Conservation (phyloP, 2,888 invertebrate species). For the Drosophila borealis region DNA sequence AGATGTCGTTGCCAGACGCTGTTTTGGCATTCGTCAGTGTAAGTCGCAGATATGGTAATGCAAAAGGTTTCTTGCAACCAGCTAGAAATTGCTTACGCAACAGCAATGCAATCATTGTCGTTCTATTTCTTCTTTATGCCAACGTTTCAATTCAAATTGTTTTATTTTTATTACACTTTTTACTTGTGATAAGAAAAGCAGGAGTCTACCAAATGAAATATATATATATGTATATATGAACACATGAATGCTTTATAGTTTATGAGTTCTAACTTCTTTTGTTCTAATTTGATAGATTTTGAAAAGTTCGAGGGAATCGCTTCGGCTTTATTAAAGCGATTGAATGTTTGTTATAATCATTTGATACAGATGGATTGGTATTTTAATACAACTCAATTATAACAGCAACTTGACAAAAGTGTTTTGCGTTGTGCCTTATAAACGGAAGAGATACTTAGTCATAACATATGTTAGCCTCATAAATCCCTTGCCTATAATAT, state of each 20-base stretch:
- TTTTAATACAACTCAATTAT: background rate
- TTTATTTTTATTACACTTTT: constrained; percentile 2
- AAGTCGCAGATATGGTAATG: constrained; percentile 9
- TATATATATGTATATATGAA: background rate
- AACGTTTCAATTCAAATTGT: constrained; percentile 9
- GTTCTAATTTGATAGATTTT: background rate
- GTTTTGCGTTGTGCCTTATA: constrained; percentile 3
- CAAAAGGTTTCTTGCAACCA: constrained; percentile 18
- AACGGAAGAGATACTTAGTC: constrained; percentile 30
- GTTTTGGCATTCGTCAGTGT: background rate
- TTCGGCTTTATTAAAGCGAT: background rate
- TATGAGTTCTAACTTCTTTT: background rate
- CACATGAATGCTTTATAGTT: background rate
- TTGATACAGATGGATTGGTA: too few species aligned
- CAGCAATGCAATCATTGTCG: constrained; percentile 46
- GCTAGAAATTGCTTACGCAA: constrained; percentile 33
- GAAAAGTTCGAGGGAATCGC: background rate
- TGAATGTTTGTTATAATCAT: background rate
- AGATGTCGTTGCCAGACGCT: background rate
- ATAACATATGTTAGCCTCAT: constrained; percentile 26
- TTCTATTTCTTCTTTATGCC: background rate
- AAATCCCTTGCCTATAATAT: constrained; percentile 42
- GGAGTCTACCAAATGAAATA: background rate
- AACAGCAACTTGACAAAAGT: constrained; percentile 6
- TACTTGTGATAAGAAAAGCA: constrained; percentile 20